Evolutionary conservation across 2,797 vertebrate genomes (phyloP).

Genomic region (Epinephelus malabaricus): DNA sequence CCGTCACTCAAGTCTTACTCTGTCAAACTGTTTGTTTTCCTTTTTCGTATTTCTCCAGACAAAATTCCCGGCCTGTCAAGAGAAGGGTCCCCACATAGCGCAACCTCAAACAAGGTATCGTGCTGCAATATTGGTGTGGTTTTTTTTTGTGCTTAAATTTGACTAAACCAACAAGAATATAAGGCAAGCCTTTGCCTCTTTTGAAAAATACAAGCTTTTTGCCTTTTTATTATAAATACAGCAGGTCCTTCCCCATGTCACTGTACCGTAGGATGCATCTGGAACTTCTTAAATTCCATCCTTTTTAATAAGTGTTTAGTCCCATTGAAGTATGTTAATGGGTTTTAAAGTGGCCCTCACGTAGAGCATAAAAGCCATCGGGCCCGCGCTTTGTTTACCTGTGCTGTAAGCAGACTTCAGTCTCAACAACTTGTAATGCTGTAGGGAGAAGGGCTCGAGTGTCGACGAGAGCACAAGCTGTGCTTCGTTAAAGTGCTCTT

Average conservation of each 20-base stretch:
- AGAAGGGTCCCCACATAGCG: conserved; percentile 94
- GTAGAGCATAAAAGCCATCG: conserved; percentile 71
- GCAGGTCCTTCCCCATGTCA: conserved; percentile 27
- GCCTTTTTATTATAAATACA: neutral
- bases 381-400: conserved; percentile 79
- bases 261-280: conserved; percentile 71
- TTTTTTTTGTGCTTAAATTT: neutral
- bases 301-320: conserved; percentile 70
- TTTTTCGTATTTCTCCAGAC: conserved; percentile 76
- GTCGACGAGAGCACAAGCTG: conserved; percentile 10
- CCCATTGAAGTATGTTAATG: conserved; percentile 79
- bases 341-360: conserved; percentile 80
- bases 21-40: conserved; percentile 2
- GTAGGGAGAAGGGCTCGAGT: conserved; percentile 48
- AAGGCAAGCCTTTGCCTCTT: neutral
- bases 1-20: neutral
- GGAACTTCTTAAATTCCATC: conserved; percentile 78
- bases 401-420: conserved; percentile 76
- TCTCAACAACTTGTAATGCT: conserved; percentile 60
- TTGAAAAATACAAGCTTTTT: neutral
- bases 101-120: conserved; percentile 88
- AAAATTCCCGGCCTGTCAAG: conserved; percentile 90
- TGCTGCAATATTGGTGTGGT: neutral
- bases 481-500: conserved; percentile 27
- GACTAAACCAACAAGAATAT: neutral